Evolutionary conservation across 2,113 vertebrate genomes (phyloP).

Genomic region (Motacilla tschutschensis): DNA sequence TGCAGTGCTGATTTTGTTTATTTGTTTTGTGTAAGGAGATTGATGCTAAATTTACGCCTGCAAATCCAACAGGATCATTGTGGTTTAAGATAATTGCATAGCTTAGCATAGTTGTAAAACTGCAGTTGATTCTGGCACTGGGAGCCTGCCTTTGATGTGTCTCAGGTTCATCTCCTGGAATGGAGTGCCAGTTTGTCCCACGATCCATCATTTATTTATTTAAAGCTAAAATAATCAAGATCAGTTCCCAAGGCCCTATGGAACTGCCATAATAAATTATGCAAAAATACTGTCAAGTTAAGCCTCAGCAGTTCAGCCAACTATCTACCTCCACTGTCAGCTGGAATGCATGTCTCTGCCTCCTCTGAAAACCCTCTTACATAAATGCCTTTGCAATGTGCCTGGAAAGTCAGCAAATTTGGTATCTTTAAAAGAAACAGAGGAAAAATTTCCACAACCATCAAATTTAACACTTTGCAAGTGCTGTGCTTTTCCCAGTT

Average conservation of each 20-base stretch:
- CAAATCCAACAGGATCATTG: neutral
- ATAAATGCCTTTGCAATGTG: neutral
- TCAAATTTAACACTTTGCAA: neutral
- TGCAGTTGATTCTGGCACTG: conserved; percentile 13
- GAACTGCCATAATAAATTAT: conserved; percentile 9
- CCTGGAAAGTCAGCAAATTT: neutral
- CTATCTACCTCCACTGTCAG: neutral
- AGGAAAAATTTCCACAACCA: neutral
- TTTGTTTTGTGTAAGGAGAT: neutral
- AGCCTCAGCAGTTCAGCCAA: neutral
- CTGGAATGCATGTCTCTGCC: neutral
- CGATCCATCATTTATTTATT: neutral
- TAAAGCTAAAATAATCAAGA: conserved; percentile 3
- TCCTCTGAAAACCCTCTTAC: neutral
- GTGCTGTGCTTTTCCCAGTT: neutral
- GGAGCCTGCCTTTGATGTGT: neutral
- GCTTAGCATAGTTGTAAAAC: neutral
- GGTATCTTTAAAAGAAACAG: neutral
- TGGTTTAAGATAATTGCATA: conserved; percentile 1
- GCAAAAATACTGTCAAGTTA: neutral
- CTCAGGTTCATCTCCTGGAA: conserved; percentile 25
- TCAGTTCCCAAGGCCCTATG: neutral
- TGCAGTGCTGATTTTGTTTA: neutral
- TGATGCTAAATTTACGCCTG: conserved; percentile 10
- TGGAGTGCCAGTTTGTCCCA: neutral